A percentile compares a stretch with the other conserved stretches of the same genome.
These are phyloP conservation scores for Mormyrus hasselquistii DNA, from an alignment of 2,797 vertebrate species.

Conservation along the genomic window DNA sequence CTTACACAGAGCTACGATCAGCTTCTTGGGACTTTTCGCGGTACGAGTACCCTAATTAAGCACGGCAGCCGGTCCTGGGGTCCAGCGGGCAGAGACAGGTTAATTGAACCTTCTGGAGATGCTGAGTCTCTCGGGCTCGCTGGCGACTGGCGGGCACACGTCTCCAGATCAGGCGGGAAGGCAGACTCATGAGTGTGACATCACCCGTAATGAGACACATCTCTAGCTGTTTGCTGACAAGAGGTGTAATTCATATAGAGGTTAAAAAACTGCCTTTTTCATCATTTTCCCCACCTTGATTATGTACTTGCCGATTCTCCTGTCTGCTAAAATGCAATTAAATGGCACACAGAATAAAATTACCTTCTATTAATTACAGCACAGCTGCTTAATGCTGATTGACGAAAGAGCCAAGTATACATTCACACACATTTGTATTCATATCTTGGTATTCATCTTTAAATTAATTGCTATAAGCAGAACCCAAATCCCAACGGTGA, in stretches of 20 bases:
- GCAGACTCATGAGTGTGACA: conserved; percentile 66
- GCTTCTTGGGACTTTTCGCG: conserved; percentile 26
- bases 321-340: background rate
- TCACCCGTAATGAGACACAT: conserved; percentile 58
- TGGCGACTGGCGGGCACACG: conserved; percentile 58
- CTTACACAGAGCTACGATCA: background rate
- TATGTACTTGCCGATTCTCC: background rate
- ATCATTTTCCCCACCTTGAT: background rate
- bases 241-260: conserved; percentile 57
- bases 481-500: background rate
- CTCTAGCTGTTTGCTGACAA: conserved; percentile 52
- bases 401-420: background rate
- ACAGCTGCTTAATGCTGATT: background rate
- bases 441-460: background rate
- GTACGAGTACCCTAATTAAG: conserved; percentile 65
- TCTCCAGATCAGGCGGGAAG: conserved; percentile 52
- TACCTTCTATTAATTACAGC: background rate
- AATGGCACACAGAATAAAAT: background rate
- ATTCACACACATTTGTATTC: background rate
- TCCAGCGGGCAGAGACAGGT: conserved; percentile 59
- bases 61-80: conserved; percentile 41
- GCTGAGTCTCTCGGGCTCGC: conserved; percentile 45
- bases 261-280: conserved; percentile 28
- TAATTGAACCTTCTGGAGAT: conserved; percentile 72
- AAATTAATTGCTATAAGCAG: background rate